Evolutionary conservation across 2,888 invertebrate species (phyloP).

Genomic region (Pseudoips prasinana): DNA sequence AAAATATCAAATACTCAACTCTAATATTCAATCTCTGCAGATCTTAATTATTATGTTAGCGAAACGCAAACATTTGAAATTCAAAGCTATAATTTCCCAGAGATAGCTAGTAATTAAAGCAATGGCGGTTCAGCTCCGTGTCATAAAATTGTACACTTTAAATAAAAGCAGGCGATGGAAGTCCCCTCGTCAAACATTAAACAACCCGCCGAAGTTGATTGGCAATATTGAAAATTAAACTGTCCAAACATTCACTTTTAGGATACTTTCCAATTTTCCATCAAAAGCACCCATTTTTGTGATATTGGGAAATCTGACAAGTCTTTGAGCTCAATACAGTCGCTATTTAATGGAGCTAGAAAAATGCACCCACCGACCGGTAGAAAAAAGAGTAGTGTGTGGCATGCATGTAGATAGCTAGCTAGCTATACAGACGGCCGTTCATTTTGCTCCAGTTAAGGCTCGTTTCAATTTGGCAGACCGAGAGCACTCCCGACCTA

Average conservation of each 20-base stretch:
- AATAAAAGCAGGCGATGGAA: slow-evolving; percentile 45
- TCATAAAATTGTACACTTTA: slow-evolving; percentile 60
- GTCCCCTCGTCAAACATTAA: slow-evolving; percentile 52
- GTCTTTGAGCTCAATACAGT: slow-evolving; percentile 32
- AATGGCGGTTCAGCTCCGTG: slow-evolving; percentile 47
- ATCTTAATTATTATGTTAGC: slow-evolving; percentile 5
- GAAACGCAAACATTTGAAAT: slow-evolving; percentile 33
- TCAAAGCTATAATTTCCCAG: slow-evolving; percentile 37
- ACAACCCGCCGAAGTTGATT: slow-evolving; percentile 55
- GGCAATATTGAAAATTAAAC: slow-evolving; percentile 65
- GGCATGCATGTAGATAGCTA: slow-evolving; percentile 45
- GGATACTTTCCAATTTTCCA: slow-evolving; percentile 54
- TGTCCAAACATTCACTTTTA: slow-evolving; percentile 56
- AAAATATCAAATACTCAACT: too few relatives aligned
- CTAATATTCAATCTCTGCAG: slow-evolving; percentile 3
- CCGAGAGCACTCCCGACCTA: slow-evolving; percentile 52
- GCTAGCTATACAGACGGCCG: slow-evolving; percentile 32
- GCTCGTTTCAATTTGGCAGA: slow-evolving; percentile 69
- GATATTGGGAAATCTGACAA: slow-evolving; percentile 48
- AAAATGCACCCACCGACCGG: slow-evolving; percentile 35
- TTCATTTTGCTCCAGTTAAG: slow-evolving; percentile 62
- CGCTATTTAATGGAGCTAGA: slow-evolving; percentile 32
- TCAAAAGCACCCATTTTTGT: slow-evolving; percentile 43
- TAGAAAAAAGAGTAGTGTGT: slow-evolving; percentile 36
- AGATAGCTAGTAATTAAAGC: slow-evolving; percentile 42